phyloP scores from a whole-genome alignment of 2,113 vertebrate genomes.

The Lophura nycthemera region DNA sequence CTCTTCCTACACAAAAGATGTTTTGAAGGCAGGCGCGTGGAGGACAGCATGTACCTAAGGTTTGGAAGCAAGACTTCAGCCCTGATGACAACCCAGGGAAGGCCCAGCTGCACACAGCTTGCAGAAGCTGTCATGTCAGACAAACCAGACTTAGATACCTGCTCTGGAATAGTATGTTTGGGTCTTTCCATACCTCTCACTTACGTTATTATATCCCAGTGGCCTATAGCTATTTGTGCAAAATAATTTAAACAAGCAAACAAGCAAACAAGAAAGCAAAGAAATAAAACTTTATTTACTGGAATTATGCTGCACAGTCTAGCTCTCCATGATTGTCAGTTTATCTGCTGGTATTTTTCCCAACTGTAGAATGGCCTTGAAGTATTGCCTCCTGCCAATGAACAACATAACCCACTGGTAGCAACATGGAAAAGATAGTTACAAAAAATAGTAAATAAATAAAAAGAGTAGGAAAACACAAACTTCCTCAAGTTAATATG shows the following conservation, averaged over 20 bases:
- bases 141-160: neutral
- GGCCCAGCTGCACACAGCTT: neutral
- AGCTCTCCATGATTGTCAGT: neutral
- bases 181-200: accelerated
- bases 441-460: neutral
- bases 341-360: neutral
- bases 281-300: neutral
- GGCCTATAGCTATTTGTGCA: accelerated
- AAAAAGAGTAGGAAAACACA: neutral
- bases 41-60: neutral
- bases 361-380: neutral
- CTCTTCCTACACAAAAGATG: neutral
- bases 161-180: neutral
- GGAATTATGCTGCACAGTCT: neutral
- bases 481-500: neutral
- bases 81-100: accelerated
- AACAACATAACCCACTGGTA: neutral
- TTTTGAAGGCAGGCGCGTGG: neutral
- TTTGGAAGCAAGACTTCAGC: neutral
- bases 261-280: neutral
- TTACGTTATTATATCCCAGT: neutral
- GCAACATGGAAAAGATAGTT: neutral
- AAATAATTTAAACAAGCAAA: neutral
- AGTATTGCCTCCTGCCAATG: neutral
- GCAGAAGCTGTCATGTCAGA: neutral